Percentiles rank a stretch among this genome's conserved stretches.
Evolutionary conservation across 1,140 invertebrate genomes (phyloP).

Genomic region (Venustaconcha ellipsiformis): DNA sequence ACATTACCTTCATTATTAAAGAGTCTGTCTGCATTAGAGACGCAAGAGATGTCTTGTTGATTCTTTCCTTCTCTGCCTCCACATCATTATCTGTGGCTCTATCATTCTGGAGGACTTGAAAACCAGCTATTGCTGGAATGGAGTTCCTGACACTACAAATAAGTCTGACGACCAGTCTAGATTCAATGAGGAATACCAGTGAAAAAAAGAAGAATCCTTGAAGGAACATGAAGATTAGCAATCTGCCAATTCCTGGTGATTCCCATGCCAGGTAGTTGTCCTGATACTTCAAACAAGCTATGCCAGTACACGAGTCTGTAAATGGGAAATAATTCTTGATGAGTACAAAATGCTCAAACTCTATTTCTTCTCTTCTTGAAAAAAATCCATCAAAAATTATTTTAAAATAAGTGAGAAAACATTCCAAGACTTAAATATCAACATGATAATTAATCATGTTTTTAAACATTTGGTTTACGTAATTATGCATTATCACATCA

Average conservation of each 20-base stretch:
- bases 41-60: slow-evolving; percentile 33
- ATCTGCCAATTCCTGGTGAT: slow-evolving; percentile 72
- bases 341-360: too few species aligned
- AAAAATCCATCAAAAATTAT: too few species aligned
- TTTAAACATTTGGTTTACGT: too few species aligned
- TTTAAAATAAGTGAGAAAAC: too few species aligned
- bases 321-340: neutral
- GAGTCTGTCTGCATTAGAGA: slow-evolving; percentile 39
- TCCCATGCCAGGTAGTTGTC: slow-evolving; percentile 69
- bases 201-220: slow-evolving; percentile 72
- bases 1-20: slow-evolving; percentile 48
- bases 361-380: too few species aligned
- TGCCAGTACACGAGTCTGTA: slow-evolving; percentile 50
- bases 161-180: slow-evolving; percentile 6
- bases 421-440: too few species aligned
- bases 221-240: slow-evolving; percentile 70
- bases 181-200: slow-evolving; percentile 72
- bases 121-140: too few species aligned
- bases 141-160: too few species aligned
- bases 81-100: slow-evolving; percentile 47
- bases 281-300: slow-evolving; percentile 58
- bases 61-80: slow-evolving; percentile 39
- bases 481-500: too few species aligned
- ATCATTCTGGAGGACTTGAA: too few species aligned
- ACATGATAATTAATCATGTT: too few species aligned